A percentile compares a stretch with the other conserved stretches of the same genome.
Conservation (phyloP, 2,888 invertebrate genomes). For the Noctua fimbriata region DNA sequence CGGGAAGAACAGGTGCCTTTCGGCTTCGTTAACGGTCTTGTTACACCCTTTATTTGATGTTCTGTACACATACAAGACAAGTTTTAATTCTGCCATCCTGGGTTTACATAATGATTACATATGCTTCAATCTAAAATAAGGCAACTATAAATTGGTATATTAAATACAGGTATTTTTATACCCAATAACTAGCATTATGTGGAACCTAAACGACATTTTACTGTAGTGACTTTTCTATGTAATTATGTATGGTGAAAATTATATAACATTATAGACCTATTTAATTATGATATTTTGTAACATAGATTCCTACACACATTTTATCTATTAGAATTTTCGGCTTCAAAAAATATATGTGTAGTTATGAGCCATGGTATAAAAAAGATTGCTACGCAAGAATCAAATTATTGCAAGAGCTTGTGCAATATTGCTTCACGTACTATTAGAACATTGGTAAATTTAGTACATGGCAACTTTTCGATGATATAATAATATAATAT, state of each 20-base stretch:
- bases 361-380: constrained; percentile 18
- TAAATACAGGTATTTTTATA: constrained; percentile 31
- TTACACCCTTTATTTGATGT: not conserved
- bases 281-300: constrained; percentile 33
- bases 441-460: constrained; percentile 5
- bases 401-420: constrained; percentile 32
- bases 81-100: constrained; percentile 3
- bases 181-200: constrained; percentile 7
- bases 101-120: not conserved
- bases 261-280: constrained; percentile 13
- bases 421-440: constrained; percentile 11
- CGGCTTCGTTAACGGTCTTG: too few species aligned
- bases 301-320: constrained; percentile 13
- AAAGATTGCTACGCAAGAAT: constrained; percentile 12
- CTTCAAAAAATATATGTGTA: constrained; percentile 21
- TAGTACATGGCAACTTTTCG: constrained; percentile 7
- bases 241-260: constrained; percentile 11
- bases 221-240: too few species aligned
- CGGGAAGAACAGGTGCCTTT: too few species aligned
- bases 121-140: constrained; percentile 1
- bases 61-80: not conserved
- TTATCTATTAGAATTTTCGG: constrained; percentile 19
- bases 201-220: not conserved
- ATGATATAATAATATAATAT: not conserved
- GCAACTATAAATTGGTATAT: constrained; percentile 12